Conservation (phyloP, 2,888 invertebrate genomes). For the Amblyjoppa fuscipennis region DNA sequence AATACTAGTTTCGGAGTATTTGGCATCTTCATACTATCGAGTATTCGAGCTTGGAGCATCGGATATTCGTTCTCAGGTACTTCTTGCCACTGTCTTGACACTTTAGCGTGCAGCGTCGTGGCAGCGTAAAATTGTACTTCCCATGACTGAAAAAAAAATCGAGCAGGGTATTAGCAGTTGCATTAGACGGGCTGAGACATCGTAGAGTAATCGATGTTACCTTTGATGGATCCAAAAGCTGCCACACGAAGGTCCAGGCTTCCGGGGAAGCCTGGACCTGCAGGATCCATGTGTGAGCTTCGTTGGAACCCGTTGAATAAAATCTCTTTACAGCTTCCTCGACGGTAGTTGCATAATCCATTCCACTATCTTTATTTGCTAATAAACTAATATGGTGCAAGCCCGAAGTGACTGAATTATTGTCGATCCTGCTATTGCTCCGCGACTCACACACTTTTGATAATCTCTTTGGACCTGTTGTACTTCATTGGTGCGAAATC, state of each 20-base stretch:
- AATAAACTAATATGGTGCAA: not conserved
- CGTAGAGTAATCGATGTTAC: conserved; percentile 84
- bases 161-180: not conserved
- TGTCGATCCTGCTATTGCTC: not conserved
- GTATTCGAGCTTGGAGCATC: conserved; percentile 91
- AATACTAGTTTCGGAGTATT: conserved; percentile 94
- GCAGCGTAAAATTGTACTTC: conserved; percentile 98
- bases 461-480: not conserved
- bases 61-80: conserved; percentile 93
- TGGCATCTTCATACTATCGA: conserved; percentile 91
- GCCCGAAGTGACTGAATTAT: not conserved
- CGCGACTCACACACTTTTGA: conserved; percentile 16
- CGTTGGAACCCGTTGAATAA: conserved; percentile 89
- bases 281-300: conserved; percentile 94
- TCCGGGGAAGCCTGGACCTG: conserved; percentile 93
- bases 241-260: conserved; percentile 98
- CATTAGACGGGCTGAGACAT: not conserved
- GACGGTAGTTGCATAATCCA: conserved; percentile 83
- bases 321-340: conserved; percentile 86
- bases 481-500: conserved; percentile 24
- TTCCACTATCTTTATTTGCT: conserved; percentile 59
- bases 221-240: conserved; percentile 92
- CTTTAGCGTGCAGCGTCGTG: conserved; percentile 94
- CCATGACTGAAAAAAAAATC: conserved; percentile 88
- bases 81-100: conserved; percentile 95